These are phyloP conservation scores for Drosophila colorata DNA, from an alignment of 2,888 invertebrate genomes.

Conservation along the genomic window DNA sequence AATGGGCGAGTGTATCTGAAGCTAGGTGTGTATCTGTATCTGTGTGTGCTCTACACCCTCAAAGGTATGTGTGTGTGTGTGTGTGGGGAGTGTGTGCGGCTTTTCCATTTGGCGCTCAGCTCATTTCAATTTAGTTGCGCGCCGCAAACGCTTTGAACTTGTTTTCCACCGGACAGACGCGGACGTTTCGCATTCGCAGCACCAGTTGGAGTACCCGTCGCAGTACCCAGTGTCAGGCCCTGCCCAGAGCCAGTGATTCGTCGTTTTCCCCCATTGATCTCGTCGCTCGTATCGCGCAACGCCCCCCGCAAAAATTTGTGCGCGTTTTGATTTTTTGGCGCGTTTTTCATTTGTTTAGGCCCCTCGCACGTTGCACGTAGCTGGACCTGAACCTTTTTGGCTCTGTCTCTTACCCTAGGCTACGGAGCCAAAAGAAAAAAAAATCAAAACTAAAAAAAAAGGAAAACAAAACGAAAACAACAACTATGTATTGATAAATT, in stretches of 20 bases:
- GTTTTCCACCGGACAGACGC: slow-evolving; percentile 62
- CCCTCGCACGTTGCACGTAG: slow-evolving; percentile 58
- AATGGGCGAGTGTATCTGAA: slow-evolving; percentile 27
- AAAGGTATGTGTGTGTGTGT: slow-evolving; percentile 25
- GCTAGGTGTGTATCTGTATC: slow-evolving; percentile 28
- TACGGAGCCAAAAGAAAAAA: slow-evolving; percentile 22
- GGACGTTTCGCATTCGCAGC: slow-evolving; percentile 40
- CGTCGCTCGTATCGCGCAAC: slow-evolving; percentile 50
- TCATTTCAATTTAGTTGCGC: slow-evolving; percentile 82
- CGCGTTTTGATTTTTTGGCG: slow-evolving; percentile 77
- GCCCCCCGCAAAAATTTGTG: slow-evolving; percentile 63
- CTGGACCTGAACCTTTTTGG: slow-evolving; percentile 63
- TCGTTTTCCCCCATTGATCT: slow-evolving; percentile 67
- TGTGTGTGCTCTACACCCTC: slow-evolving; percentile 51
- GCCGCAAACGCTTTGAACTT: slow-evolving; percentile 82
- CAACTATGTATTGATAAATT: slow-evolving; percentile 83
- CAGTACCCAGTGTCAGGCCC: slow-evolving; percentile 42
- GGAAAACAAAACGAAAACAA: slow-evolving; percentile 30
- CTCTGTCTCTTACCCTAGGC: slow-evolving; percentile 57
- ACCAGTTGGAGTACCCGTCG: slow-evolving; percentile 9
- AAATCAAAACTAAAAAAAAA: slow-evolving; percentile 11
- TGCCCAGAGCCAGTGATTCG: slow-evolving; percentile 47
- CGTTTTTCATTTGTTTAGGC: slow-evolving; percentile 69
- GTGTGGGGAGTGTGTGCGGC: slow-evolving; percentile 50
- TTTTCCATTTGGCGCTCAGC: slow-evolving; percentile 73